A percentile compares a stretch with the other conserved stretches of the same genome.
Conservation (phyloP, 1,140 invertebrate genomes). For the Antheraea mylitta region DNA sequence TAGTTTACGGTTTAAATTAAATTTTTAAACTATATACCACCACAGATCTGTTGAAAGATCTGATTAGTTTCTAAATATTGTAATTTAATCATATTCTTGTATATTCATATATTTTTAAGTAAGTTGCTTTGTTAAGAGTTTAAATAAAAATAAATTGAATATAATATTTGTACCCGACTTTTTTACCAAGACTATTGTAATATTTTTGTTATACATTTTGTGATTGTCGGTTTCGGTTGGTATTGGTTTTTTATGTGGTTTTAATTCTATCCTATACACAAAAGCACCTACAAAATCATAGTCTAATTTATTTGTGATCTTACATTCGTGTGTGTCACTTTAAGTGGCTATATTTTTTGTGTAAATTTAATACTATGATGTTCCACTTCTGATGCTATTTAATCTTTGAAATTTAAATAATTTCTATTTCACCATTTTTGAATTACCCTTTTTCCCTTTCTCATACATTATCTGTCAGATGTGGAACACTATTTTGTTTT, state of each 20-base stretch:
- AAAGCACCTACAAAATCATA: neutral
- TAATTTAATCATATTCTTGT: neutral
- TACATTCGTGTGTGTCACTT: neutral
- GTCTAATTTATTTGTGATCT: slow-evolving; percentile 17
- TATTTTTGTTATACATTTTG: slow-evolving; percentile 39
- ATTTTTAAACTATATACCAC: too few relatives aligned
- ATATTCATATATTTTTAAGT: too few relatives aligned
- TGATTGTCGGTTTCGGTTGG: slow-evolving; percentile 64
- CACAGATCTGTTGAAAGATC: too few relatives aligned
- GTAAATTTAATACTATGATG: slow-evolving; percentile 13
- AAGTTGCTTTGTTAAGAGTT: neutral
- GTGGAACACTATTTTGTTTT: neutral
- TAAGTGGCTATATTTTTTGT: neutral
- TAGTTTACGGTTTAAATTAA: too few relatives aligned
- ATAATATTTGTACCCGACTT: slow-evolving; percentile 42
- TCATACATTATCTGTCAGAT: neutral
- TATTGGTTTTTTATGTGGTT: slow-evolving; percentile 60
- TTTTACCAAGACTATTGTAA: slow-evolving; percentile 36
- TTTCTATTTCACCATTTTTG: neutral
- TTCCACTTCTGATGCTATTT: neutral
- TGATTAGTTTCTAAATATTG: neutral
- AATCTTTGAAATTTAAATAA: neutral
- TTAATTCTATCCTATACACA: slow-evolving; percentile 20
- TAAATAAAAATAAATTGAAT: too few relatives aligned
- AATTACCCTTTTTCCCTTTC: neutral